Percentiles rank a stretch among this genome's conserved stretches.
phyloP scores from a whole-genome alignment of 2,113 vertebrate species.

The Percopsis transmontana region DNA sequence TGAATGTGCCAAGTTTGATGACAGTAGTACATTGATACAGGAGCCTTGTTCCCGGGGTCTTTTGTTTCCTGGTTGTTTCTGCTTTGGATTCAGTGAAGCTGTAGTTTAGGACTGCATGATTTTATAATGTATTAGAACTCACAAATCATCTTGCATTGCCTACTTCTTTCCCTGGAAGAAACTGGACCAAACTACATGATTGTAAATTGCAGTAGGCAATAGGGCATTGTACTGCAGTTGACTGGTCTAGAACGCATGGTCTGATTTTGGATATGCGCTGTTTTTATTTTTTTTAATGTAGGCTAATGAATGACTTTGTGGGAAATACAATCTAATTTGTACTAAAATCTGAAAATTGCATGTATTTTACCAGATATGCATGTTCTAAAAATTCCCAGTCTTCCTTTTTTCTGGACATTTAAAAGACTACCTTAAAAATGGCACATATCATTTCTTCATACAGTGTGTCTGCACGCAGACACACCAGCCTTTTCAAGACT shows the following conservation, averaged over 20 bases:
- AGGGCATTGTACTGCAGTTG: neutral
- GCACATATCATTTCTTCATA: too few relatives aligned
- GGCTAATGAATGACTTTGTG: neutral
- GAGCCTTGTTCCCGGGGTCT: neutral
- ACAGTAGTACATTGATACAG: neutral
- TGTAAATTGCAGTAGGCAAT: neutral
- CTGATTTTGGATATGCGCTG: neutral
- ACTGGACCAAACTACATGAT: too few relatives aligned
- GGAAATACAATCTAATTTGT: neutral
- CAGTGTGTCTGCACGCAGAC: neutral
- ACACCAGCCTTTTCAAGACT: neutral
- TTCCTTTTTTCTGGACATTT: too few relatives aligned
- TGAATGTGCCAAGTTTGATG: constrained; percentile 1
- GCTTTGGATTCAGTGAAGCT: neutral
- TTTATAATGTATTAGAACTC: neutral
- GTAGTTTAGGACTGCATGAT: neutral
- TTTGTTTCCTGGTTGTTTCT: neutral
- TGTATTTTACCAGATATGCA: too few relatives aligned
- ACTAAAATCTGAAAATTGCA: too few relatives aligned
- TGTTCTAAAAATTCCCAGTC: constrained; percentile 17
- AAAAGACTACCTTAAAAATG: too few relatives aligned
- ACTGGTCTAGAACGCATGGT: neutral
- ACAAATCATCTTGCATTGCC: too few relatives aligned
- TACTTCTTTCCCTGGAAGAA: neutral
- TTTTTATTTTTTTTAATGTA: neutral